Conservation (phyloP, 1,140 invertebrate species). For the Eubasilissa regina region DNA sequence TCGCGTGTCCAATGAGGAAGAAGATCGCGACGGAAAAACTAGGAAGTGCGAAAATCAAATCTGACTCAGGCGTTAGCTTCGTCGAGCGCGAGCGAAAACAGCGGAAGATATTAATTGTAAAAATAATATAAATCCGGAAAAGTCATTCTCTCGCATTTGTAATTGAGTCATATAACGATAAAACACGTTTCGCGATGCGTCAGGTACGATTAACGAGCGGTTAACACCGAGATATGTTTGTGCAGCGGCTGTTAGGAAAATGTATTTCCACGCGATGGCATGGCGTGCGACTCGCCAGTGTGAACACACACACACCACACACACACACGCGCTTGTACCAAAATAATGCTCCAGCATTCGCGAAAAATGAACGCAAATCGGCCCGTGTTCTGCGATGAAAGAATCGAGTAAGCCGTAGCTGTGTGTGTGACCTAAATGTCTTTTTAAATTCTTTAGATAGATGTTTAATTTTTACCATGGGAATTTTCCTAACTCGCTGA, state of each 20-base stretch:
- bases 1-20: no score
- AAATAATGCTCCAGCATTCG: neutral
- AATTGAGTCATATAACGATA: conserved; percentile 15
- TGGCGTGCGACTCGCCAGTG: neutral
- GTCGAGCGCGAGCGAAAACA: no score
- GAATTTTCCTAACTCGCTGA: neutral
- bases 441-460: conserved; percentile 1
- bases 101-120: no score
- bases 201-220: conserved; percentile 7
- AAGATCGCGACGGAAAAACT: no score
- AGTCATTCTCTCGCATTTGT: neutral
- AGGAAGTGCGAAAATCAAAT: no score
- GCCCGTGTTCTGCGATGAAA: conserved; percentile 15
- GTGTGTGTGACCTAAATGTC: conserved; percentile 10
- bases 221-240: neutral
- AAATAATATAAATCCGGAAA: no score
- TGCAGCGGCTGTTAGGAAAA: conserved; percentile 5
- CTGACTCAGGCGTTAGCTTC: no score
- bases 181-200: conserved; percentile 2
- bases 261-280: conserved; percentile 10
- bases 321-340: neutral
- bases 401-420: neutral
- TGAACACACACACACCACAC: neutral
- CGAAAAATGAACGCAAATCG: conserved; percentile 13
- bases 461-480: no score